Base-by-base conservation (phyloP, 2,888 invertebrate species). In the Lomographa bimaculata region DNA sequence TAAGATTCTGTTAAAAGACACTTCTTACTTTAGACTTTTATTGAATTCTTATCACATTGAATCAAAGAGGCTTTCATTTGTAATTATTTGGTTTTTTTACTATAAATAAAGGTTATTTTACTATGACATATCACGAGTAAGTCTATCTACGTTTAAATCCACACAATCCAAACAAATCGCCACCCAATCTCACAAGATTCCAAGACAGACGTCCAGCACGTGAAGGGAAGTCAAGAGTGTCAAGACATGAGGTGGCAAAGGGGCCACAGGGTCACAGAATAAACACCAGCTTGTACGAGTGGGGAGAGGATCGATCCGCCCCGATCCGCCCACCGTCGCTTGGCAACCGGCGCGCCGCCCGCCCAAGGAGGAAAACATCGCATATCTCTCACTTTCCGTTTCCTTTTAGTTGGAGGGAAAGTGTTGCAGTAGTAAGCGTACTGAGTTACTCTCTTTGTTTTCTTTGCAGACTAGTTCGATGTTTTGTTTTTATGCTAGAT, bases 221-320 rank as follows among this genome's bases (percentile, higher is more conserved):
- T 20, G 16, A 12, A 11, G 16, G 4, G 16, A 9, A 21, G 14
- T 14, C 2, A n/a, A 10, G n/a, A n/a, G n/a, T n/a, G n/a, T 9
- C 27, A 19, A 27, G 23, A 16, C 9, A 24, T 7, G 18, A 23
- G 8, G 18, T 24, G 23, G n/a, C n/a, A n/a, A n/a, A n/a, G n/a
- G n/a, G n/a, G n/a, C n/a, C n/a, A 9, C 9, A 4, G 18, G 3
- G 29, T 12, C 29, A 11, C 28, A 25, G 29, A 4, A 18, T 12
- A 9, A 9, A 7, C 9, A 62, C 4, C 16, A 32, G 14, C 6
- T 90, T 48, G 46, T 54, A 71, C 60, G 75, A 91, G 90, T 91
- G 91, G 9, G n/a, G 16, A 21, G 6, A 12, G 8, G 92, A 93
- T 93, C 91, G 93, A 93, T 93, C 92, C 92, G 91, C 91, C 91